Conservation (phyloP, 1,140 invertebrate genomes). For the Euura lappo region DNA sequence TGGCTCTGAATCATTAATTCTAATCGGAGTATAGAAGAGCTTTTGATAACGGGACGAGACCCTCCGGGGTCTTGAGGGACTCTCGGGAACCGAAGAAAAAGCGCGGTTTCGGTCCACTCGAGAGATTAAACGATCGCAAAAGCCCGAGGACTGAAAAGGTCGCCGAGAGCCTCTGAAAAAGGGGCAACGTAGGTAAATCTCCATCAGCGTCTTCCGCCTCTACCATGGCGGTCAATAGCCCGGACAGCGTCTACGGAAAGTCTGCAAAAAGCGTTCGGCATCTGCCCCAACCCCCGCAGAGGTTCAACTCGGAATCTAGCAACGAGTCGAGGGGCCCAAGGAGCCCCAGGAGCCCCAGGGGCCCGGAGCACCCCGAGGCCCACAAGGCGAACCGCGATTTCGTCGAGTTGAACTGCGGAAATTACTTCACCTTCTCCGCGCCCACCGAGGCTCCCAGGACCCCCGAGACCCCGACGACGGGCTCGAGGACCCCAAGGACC, state of each 20-base stretch:
- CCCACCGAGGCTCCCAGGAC: constrained; percentile 11
- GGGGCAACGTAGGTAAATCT: background rate
- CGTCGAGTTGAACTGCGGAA: constrained; percentile 40
- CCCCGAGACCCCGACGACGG: constrained; percentile 10
- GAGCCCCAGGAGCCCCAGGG: background rate
- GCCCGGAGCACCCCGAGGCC: background rate
- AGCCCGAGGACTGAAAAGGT: background rate
- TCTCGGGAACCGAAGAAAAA: background rate
- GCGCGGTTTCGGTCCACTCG: background rate
- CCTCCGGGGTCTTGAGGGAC: no score
- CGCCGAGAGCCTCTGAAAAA: background rate
- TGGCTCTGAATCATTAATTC: background rate
- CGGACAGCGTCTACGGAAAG: constrained; percentile 27
- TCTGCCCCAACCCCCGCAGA: constrained; percentile 26
- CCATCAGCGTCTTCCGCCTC: background rate
- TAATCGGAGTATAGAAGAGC: background rate
- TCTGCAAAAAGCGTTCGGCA: constrained; percentile 34
- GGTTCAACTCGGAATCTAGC: background rate
- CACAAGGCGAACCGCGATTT: constrained; percentile 35
- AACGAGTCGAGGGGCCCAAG: background rate
- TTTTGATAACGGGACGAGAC: no score
- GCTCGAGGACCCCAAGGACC: constrained; percentile 29
- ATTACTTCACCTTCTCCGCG: constrained; percentile 40
- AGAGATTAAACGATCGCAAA: no score
- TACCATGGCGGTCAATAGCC: constrained; percentile 34